phyloP scores from a whole-genome alignment of 2,888 invertebrate genomes.

The Ryuthela nishihirai region DNA sequence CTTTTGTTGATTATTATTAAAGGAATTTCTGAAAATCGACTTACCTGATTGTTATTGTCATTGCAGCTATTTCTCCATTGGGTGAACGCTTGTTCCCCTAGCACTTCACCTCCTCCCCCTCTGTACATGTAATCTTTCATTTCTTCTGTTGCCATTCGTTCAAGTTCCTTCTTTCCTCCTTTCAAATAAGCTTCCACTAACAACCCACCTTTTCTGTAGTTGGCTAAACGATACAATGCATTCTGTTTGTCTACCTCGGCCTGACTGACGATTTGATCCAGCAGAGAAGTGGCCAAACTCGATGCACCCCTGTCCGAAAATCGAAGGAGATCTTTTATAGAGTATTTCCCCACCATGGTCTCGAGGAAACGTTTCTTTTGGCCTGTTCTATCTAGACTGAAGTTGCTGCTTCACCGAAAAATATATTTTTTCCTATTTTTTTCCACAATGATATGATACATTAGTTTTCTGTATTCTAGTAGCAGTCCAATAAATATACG shows the following conservation, averaged over 20 bases:
- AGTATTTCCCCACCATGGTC: conserved; percentile 26
- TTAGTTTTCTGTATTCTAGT: no score
- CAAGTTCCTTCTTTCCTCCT: conserved; percentile 32
- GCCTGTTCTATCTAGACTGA: no score
- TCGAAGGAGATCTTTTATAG: conserved; percentile 15
- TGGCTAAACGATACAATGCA: conserved; percentile 22
- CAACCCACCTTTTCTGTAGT: conserved; percentile 24
- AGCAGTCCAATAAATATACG: no score
- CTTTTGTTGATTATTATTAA: no score
- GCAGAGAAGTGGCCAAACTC: conserved; percentile 25
- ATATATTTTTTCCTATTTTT: no score
- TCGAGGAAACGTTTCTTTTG: no score
- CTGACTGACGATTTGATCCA: conserved; percentile 35
- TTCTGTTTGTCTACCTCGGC: conserved; percentile 16
- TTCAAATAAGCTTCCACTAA: conserved; percentile 26
- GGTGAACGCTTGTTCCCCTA: not conserved
- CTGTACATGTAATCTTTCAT: conserved; percentile 24
- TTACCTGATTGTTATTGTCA: no score
- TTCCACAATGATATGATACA: no score
- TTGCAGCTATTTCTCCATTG: no score
- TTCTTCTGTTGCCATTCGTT: conserved; percentile 21
- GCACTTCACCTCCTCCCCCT: conserved; percentile 17
- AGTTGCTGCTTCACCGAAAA: no score
- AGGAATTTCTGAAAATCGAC: no score
- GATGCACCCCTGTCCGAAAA: conserved; percentile 28